Evolutionary conservation across 2,113 vertebrate genomes (phyloP).

Genomic region (Daubentonia madagascariensis): DNA sequence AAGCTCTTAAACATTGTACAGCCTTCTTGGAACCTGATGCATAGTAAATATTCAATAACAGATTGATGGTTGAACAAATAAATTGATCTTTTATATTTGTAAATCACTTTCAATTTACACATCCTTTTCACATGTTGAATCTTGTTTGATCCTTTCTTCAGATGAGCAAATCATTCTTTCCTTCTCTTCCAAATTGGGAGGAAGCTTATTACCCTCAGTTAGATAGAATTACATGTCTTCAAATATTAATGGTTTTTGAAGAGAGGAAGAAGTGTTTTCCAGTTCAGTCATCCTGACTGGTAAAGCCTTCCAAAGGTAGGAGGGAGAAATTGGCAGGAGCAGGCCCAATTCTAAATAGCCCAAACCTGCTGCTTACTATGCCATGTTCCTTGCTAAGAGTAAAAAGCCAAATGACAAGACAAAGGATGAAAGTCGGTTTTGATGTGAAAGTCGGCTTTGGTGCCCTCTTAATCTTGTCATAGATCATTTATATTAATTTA

Average conservation of each 20-base stretch:
- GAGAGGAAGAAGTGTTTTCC: background rate
- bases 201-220: background rate
- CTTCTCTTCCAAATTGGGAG: background rate
- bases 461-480: background rate
- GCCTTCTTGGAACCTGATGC: background rate
- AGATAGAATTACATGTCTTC: background rate
- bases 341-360: background rate
- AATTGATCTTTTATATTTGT: background rate
- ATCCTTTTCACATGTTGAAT: background rate
- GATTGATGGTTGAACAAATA: background rate
- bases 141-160: background rate
- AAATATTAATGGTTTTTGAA: constrained; percentile 16
- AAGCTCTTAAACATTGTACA: background rate
- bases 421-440: constrained; percentile 27
- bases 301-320: background rate
- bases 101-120: background rate
- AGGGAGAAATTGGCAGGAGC: background rate
- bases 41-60: background rate
- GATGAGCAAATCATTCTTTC: background rate
- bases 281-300: background rate
- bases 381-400: background rate
- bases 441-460: background rate
- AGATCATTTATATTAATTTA: constrained; percentile 34
- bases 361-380: background rate
- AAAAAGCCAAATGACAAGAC: constrained; percentile 43